phyloP scores from a whole-genome alignment of 2,797 vertebrate genomes.

The Chaetodon trifasciatus region DNA sequence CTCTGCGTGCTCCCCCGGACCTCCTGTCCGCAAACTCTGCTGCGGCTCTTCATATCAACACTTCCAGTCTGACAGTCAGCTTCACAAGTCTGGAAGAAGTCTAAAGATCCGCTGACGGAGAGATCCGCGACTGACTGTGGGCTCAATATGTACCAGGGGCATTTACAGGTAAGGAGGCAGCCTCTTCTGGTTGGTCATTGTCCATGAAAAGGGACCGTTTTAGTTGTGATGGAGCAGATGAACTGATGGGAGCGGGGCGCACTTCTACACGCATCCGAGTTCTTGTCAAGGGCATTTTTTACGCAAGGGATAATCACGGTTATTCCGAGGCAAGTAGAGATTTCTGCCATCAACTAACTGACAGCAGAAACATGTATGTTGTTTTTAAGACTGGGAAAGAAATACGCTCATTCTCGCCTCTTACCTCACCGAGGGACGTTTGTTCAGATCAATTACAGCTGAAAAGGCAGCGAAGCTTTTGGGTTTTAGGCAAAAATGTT shows the following conservation, averaged over 20 bases:
- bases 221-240: constrained; percentile 17
- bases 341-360: constrained; percentile 15
- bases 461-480: background rate
- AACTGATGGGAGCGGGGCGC: constrained; percentile 8
- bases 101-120: constrained; percentile 71
- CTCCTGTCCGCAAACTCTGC: constrained; percentile 56
- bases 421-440: background rate
- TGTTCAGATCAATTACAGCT: background rate
- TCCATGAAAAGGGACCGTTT: background rate
- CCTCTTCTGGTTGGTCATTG: background rate
- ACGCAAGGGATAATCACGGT: constrained; percentile 18
- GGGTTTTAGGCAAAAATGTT: background rate
- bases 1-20: constrained; percentile 48
- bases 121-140: constrained; percentile 72
- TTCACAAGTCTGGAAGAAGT: constrained; percentile 74
- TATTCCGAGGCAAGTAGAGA: constrained; percentile 18
- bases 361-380: constrained; percentile 9
- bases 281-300: constrained; percentile 38
- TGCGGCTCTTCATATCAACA: constrained; percentile 45
- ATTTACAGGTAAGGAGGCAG: constrained; percentile 86
- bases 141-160: constrained; percentile 92
- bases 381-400: constrained; percentile 1
- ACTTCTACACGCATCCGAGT: constrained; percentile 25
- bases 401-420: background rate
- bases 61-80: constrained; percentile 50